Evolutionary conservation across 2,797 vertebrate genomes (phyloP), one percentile per base, ranked within the genome.

Genomic region (Tympanoctomys barrerae): DNA sequence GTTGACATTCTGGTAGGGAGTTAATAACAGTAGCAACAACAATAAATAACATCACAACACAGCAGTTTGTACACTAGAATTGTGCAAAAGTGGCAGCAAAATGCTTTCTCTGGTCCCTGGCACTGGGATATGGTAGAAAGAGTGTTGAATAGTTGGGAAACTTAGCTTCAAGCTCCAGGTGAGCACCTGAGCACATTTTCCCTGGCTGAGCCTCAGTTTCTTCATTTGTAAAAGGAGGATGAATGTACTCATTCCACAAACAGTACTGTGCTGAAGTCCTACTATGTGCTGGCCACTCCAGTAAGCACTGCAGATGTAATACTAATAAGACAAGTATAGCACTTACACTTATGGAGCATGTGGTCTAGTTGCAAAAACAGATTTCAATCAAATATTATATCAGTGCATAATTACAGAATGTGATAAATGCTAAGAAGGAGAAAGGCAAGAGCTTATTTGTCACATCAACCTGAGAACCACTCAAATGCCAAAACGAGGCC

Each of bases 351-450:
- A 10, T 46, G 85, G 80, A n/a, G 16, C 46, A 21, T 42, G 18
- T 0, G 12, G n/a, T 77, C 92, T 78, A 92, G 87, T n/a, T 73
- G 80, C 54, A n/a, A 57, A 87, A 77, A 68, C n/a, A 90, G 83
- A n/a, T 26, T 66, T 87, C 31, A 33, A 39, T 80, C 75, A 73
- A 71, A 42, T 36, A 87, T 33, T 68, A 12, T 49, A 71, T 73
- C 49, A 66, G 36, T 70, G 18, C 62, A 11, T 42, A 82, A 92
- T 83, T 86, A 87, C 59, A 92, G 83, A 95, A 94, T 24, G 61
- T 19, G 33, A 46, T 78, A 66, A 79, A 68, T 22, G 16, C 75
- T 10, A 28, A n/a, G 31, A 81, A 94, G 4, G 70, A 81, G 87
- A 94, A 81, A 84, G 66, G 59, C 26, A n/a, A 18, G 64, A 81